phyloP scores from a whole-genome alignment of 2,797 vertebrate genomes.

The Erpetoichthys calabaricus region DNA sequence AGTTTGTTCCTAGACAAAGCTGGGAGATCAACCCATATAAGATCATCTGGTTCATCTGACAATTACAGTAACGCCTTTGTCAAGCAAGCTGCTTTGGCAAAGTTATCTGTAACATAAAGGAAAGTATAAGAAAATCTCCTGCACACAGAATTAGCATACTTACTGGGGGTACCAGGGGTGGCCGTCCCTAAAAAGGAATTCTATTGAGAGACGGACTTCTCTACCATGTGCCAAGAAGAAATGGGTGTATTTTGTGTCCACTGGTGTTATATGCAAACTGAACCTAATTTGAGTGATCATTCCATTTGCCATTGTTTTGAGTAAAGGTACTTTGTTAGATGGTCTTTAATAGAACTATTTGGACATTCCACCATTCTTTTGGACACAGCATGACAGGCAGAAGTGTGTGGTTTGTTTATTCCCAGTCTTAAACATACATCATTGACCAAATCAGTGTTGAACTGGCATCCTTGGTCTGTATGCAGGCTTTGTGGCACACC shows the following conservation, averaged over 20 bases:
- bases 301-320: constrained; percentile 14
- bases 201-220: constrained; percentile 8
- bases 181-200: constrained; percentile 9
- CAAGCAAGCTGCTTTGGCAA: constrained; percentile 4
- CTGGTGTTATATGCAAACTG: constrained; percentile 11
- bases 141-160: constrained; percentile 11
- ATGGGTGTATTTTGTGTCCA: constrained; percentile 10
- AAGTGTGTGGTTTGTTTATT: constrained; percentile 9
- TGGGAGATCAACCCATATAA: no score
- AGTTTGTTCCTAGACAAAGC: no score
- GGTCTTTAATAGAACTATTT: constrained; percentile 16
- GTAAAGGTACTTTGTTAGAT: constrained; percentile 14
- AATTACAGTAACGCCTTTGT: constrained; percentile 14
- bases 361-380: constrained; percentile 13
- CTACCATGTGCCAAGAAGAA: constrained; percentile 15
- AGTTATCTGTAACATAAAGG: no score
- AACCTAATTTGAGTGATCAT: constrained; percentile 11
- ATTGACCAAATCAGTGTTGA: constrained; percentile 12
- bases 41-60: constrained; percentile 1
- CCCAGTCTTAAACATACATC: constrained; percentile 9
- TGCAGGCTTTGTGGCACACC: constrained; percentile 13
- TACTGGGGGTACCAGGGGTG: constrained; percentile 4
- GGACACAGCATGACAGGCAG: constrained; percentile 8
- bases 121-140: no score
- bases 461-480: constrained; percentile 11